phyloP scores from a whole-genome alignment of 2,888 invertebrate species.

The Andrena trimmerana region DNA sequence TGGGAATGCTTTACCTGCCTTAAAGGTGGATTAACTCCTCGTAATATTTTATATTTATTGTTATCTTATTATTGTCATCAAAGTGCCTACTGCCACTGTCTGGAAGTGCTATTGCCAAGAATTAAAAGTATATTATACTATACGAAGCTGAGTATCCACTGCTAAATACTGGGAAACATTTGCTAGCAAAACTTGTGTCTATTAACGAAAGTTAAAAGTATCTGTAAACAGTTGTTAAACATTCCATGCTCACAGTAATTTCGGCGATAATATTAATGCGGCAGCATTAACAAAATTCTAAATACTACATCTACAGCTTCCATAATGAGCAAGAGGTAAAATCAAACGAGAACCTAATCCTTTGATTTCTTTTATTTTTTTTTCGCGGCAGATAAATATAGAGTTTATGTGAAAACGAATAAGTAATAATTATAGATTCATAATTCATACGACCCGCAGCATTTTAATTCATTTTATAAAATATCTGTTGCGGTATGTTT shows the following conservation, averaged over 20 bases:
- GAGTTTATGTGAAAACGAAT: background rate
- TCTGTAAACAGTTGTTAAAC: constrained; percentile 11
- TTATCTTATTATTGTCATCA: constrained; percentile 75
- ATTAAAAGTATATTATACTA: constrained; percentile 33
- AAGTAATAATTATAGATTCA: too few species aligned
- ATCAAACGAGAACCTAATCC: background rate
- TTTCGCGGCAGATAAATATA: background rate
- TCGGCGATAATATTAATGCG: background rate
- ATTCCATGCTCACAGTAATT: constrained; percentile 1
- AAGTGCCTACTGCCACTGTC: constrained; percentile 81
- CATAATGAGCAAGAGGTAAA: background rate
- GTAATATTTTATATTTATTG: constrained; percentile 74
- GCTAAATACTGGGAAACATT: constrained; percentile 31
- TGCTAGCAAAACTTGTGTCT: constrained; percentile 21
- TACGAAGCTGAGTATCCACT: constrained; percentile 42
- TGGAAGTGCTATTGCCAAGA: constrained; percentile 71
- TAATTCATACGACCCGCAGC: too few species aligned
- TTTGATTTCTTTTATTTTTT: constrained; percentile 12
- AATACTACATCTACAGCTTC: background rate
- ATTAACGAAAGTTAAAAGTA: constrained; percentile 14
- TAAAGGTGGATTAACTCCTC: constrained; percentile 81
- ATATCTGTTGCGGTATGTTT: background rate
- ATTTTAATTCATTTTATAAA: background rate
- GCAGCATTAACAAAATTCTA: background rate
- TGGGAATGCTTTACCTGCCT: constrained; percentile 87